Percentiles rank a stretch among this genome's conserved stretches.
These are phyloP conservation scores for Nasonia giraulti DNA, from an alignment of 1,140 invertebrate genomes.

Conservation along the genomic window DNA sequence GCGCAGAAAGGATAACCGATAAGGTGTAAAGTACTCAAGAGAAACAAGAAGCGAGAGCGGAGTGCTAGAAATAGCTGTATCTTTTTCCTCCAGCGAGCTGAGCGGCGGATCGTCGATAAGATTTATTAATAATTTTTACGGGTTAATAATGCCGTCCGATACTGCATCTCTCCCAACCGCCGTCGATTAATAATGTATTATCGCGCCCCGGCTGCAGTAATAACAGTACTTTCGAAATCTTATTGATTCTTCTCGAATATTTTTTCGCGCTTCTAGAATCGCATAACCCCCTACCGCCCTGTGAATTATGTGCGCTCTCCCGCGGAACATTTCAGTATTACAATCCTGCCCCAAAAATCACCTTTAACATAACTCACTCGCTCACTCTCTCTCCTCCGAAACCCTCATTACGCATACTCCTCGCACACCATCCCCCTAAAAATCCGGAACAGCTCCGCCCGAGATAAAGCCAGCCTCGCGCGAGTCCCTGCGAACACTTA, in stretches of 20 bases:
- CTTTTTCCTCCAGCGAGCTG: neutral
- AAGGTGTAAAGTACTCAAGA: conserved; percentile 1
- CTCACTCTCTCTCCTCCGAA: neutral
- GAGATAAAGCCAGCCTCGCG: neutral
- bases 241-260: neutral
- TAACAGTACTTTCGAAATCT: neutral
- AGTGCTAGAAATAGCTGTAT: neutral
- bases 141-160: neutral
- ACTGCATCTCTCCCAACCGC: neutral
- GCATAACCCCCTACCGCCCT: too few relatives aligned
- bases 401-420: neutral
- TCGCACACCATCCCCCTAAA: neutral
- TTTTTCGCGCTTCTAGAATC: too few relatives aligned
- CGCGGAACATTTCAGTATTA: too few relatives aligned
- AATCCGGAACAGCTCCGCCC: neutral
- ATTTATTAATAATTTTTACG: conserved; percentile 2
- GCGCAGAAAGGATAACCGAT: conserved; percentile 12
- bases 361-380: neutral
- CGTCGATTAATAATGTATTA: neutral
- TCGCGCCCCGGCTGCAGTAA: neutral
- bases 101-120: neutral
- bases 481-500: neutral
- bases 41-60: neutral
- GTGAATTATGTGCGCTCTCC: too few relatives aligned
- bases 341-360: neutral